phyloP scores from a whole-genome alignment of 2,113 vertebrate species.

The Cynocephalus volans region DNA sequence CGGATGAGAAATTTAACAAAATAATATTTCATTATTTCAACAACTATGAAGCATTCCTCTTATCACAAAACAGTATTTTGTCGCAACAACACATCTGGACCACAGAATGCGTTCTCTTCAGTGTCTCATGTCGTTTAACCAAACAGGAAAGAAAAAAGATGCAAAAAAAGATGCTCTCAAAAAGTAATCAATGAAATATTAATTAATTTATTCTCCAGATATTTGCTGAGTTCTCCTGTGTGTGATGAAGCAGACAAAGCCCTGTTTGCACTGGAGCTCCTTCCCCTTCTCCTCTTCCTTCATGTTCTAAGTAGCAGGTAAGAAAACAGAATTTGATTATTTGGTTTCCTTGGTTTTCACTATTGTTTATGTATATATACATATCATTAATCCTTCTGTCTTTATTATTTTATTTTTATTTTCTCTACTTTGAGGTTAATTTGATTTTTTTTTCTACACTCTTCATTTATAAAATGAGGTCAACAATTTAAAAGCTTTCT shows the following conservation, averaged over 20 bases:
- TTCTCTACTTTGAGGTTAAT: neutral
- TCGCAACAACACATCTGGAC: neutral
- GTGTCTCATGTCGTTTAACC: neutral
- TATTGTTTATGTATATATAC: neutral
- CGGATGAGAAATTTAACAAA: neutral
- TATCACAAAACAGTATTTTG: neutral
- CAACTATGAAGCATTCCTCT: neutral
- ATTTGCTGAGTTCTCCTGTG: neutral
- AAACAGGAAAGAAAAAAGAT: neutral
- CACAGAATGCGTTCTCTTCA: neutral
- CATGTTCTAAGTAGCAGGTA: neutral
- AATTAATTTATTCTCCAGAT: neutral
- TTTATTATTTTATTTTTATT: neutral
- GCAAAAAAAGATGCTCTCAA: neutral
- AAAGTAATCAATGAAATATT: neutral
- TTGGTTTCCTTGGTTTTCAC: neutral
- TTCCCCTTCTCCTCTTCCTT: neutral
- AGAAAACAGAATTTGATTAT: neutral
- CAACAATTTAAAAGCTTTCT: neutral
- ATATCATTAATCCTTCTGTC: neutral
- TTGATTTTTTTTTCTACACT: neutral
- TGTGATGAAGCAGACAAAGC: neutral
- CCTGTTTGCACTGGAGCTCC: accelerated
- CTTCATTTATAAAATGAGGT: neutral
- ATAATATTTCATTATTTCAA: neutral